Evolutionary conservation across 2,113 vertebrate species (phyloP).

Genomic region (Phocoena sinus): DNA sequence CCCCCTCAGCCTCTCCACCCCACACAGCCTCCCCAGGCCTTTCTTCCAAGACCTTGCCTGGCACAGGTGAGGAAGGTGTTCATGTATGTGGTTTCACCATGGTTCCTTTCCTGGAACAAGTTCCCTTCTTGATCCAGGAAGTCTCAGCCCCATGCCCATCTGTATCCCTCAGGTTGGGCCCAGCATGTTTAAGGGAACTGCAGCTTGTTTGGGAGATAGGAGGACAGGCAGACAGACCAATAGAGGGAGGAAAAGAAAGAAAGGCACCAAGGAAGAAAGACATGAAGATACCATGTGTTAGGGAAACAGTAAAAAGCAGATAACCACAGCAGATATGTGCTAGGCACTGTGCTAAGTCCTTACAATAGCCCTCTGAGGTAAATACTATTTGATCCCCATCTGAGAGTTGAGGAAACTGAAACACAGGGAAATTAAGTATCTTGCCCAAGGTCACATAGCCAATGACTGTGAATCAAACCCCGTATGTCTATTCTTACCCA

Average conservation of each 20-base stretch:
- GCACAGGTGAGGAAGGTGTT: background rate
- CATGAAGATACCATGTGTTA: background rate
- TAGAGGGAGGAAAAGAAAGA: background rate
- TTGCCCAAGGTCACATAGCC: background rate
- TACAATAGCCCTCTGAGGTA: background rate
- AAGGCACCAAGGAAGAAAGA: background rate
- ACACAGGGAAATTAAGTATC: background rate
- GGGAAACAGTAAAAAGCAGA: background rate
- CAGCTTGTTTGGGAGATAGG: background rate
- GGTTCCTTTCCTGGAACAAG: background rate
- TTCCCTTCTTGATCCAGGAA: background rate
- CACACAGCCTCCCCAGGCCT: background rate
- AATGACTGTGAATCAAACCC: background rate
- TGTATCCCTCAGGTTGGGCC: background rate
- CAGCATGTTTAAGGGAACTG: background rate
- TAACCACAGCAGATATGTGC: background rate
- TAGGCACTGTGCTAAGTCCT: background rate
- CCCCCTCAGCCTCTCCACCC: no score
- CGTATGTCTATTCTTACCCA: background rate
- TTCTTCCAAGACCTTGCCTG: background rate
- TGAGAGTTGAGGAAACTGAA: background rate
- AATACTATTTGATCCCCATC: background rate
- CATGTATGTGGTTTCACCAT: background rate
- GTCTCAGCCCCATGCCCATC: background rate
- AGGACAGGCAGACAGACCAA: background rate